A percentile compares a stretch with the other conserved stretches of the same genome.
Conservation (phyloP, 2,797 vertebrate genomes). For the Clarias platycephalus region DNA sequence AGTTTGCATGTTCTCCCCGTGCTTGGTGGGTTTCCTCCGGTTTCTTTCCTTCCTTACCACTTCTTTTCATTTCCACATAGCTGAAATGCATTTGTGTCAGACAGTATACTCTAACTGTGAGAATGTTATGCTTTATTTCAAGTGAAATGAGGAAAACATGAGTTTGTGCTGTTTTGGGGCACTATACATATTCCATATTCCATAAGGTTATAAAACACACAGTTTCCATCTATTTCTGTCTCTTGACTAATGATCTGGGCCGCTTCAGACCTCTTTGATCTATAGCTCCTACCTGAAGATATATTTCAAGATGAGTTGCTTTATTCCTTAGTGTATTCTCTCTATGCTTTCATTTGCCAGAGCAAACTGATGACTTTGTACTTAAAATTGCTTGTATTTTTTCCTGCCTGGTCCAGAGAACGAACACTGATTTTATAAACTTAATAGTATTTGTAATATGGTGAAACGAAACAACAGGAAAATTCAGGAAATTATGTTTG, state of each 20-base stretch:
- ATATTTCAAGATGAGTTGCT: constrained; percentile 52
- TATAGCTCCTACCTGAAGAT: constrained; percentile 56
- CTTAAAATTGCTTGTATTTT: constrained; percentile 23
- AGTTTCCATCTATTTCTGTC: constrained; percentile 53
- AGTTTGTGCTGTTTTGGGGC: constrained; percentile 13
- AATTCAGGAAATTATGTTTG: not conserved
- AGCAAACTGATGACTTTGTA: constrained; percentile 36
- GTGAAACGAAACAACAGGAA: not conserved
- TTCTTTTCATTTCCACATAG: not conserved
- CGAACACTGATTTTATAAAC: constrained; percentile 23
- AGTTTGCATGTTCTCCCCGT: no score
- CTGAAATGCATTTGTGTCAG: constrained; percentile 9
- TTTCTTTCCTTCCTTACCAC: not conserved
- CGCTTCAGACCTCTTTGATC: constrained; percentile 52
- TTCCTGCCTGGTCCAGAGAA: not conserved
- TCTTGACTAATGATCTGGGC: constrained; percentile 54
- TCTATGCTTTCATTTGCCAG: constrained; percentile 39
- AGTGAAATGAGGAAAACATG: constrained; percentile 19
- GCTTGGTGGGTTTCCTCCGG: no score
- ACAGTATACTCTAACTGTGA: not conserved
- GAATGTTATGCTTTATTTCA: not conserved
- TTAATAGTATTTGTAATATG: not conserved
- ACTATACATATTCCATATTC: constrained; percentile 39
- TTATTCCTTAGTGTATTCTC: constrained; percentile 51
- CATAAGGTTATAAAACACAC: constrained; percentile 42